Evolutionary conservation across 2,888 invertebrate species (phyloP).

Genomic region (Agonum fuliginosum): DNA sequence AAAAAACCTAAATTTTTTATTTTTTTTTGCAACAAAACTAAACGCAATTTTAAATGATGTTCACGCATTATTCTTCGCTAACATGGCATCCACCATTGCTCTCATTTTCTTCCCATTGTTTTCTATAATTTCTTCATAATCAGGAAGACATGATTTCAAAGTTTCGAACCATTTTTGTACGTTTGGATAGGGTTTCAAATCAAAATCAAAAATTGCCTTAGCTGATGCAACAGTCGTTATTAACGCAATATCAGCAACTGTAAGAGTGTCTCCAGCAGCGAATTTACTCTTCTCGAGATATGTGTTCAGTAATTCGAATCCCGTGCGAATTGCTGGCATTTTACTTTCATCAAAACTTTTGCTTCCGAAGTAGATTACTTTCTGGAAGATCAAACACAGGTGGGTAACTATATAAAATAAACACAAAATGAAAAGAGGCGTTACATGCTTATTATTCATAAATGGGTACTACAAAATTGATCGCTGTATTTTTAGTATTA

Average conservation of each 20-base stretch:
- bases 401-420: too few species aligned
- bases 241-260: slow-evolving; percentile 74
- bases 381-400: too few species aligned
- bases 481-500: too few species aligned
- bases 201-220: slow-evolving; percentile 53
- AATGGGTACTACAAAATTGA: too few species aligned
- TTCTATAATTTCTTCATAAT: slow-evolving; percentile 42
- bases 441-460: too few species aligned
- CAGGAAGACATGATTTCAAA: slow-evolving; percentile 27
- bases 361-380: slow-evolving; percentile 8
- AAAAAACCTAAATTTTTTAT: too few species aligned
- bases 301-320: slow-evolving; percentile 71
- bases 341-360: slow-evolving; percentile 65
- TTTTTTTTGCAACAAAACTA: too few species aligned
- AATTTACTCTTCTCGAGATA: slow-evolving; percentile 71
- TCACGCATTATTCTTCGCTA: slow-evolving; percentile 23
- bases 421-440: background rate
- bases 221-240: slow-evolving; percentile 70
- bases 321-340: slow-evolving; percentile 67
- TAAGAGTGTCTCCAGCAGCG: slow-evolving; percentile 73
- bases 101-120: slow-evolving; percentile 43
- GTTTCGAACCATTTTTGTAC: slow-evolving; percentile 30
- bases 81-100: slow-evolving; percentile 8
- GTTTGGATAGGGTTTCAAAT: slow-evolving; percentile 43
- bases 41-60: background rate